Percentiles rank a stretch among this genome's conserved stretches.
Conservation (phyloP, 2,113 vertebrate genomes). For the Cardinalis cardinalis region DNA sequence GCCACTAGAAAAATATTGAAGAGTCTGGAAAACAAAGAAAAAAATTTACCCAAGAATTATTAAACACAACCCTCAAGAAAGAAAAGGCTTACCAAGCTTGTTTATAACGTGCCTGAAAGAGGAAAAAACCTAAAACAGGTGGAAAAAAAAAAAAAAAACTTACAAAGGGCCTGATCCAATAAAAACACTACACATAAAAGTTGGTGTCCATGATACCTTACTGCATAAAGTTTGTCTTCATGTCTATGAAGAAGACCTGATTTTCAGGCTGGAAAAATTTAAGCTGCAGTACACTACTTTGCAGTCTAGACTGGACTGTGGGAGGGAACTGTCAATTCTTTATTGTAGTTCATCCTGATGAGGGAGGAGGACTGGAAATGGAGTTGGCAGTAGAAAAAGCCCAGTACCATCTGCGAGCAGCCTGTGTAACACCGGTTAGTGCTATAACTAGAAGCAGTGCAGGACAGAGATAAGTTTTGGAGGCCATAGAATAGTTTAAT, state of each 20-base stretch:
- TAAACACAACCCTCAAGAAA: not conserved
- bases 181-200: not conserved
- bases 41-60: not conserved
- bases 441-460: not conserved
- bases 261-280: not conserved
- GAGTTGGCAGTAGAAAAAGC: not conserved
- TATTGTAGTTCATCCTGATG: not conserved
- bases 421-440: not conserved
- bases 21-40: not conserved
- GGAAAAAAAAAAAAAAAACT: not conserved
- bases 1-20: not conserved
- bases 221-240: not conserved
- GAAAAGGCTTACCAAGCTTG: not conserved
- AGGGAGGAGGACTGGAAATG: not conserved
- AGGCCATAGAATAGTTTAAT: not conserved
- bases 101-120: not conserved
- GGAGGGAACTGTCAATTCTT: not conserved
- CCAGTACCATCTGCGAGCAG: not conserved
- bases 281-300: not conserved
- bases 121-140: not conserved
- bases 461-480: not conserved
- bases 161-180: not conserved
- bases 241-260: not conserved
- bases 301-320: not conserved
- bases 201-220: fast-evolving